Conservation (phyloP, 2,888 invertebrate species). For the Athetis lepigone region DNA sequence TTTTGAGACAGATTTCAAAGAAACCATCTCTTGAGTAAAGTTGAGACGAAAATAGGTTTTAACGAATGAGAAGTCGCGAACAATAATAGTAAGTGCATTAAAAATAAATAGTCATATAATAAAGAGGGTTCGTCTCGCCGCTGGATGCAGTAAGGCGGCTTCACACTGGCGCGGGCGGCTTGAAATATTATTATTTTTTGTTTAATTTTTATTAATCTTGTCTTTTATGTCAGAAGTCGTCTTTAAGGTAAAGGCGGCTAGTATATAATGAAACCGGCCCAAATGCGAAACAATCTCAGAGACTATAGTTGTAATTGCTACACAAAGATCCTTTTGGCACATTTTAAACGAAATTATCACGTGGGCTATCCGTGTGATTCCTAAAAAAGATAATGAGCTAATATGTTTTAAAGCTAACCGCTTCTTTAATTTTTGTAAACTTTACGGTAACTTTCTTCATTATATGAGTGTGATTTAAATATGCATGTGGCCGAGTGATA, state of each 20-base stretch:
- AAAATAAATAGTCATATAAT: constrained; percentile 61
- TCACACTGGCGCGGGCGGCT: constrained; percentile 26
- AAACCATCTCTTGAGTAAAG: constrained; percentile 39
- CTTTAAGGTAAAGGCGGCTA: too few relatives aligned
- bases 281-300: too few relatives aligned
- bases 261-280: too few relatives aligned
- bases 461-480: neutral
- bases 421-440: neutral
- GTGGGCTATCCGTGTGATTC: too few relatives aligned
- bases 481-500: constrained; percentile 14
- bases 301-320: too few relatives aligned
- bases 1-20: constrained; percentile 54
- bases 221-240: too few relatives aligned
- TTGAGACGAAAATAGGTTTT: constrained; percentile 55
- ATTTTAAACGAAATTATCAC: too few relatives aligned
- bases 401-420: neutral
- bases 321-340: too few relatives aligned
- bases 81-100: constrained; percentile 64
- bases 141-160: constrained; percentile 15
- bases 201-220: too few relatives aligned
- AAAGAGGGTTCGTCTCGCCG: constrained; percentile 42
- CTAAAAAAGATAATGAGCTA: too few relatives aligned
- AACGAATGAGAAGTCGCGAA: constrained; percentile 56
- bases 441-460: neutral
- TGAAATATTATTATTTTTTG: too few relatives aligned